Evolutionary conservation across 1,140 invertebrate genomes (phyloP).

Genomic region (Drosophila sp.): DNA sequence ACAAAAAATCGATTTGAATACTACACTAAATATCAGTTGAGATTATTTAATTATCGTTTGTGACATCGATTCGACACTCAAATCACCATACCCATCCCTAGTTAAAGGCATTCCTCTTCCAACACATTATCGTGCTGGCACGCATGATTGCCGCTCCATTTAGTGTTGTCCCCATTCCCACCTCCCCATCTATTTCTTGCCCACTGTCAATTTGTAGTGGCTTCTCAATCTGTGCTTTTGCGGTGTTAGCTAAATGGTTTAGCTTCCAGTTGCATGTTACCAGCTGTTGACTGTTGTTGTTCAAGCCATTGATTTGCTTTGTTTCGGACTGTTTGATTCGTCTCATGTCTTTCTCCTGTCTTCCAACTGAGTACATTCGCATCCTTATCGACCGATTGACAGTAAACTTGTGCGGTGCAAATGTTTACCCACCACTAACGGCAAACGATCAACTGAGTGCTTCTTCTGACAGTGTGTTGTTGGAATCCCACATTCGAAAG

Average conservation of each 20-base stretch:
- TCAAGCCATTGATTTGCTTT: slow-evolving; percentile 39
- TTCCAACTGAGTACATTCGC: slow-evolving; percentile 21
- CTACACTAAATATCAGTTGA: too few species aligned
- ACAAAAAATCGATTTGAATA: too few species aligned
- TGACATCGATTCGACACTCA: too few species aligned
- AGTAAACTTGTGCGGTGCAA: slow-evolving; percentile 6
- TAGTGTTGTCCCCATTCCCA: background rate
- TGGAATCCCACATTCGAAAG: background rate
- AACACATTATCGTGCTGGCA: slow-evolving; percentile 23
- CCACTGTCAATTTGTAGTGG: slow-evolving; percentile 1
- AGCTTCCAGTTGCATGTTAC: slow-evolving; percentile 16
- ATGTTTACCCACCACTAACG: slow-evolving; percentile 28
- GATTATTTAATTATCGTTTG: too few species aligned
- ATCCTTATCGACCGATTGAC: slow-evolving; percentile 34
- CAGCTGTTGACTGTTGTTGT: slow-evolving; percentile 22
- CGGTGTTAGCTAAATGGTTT: slow-evolving; percentile 33
- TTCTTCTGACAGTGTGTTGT: background rate
- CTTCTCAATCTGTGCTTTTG: slow-evolving; percentile 23
- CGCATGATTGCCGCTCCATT: slow-evolving; percentile 32
- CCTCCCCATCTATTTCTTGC: background rate
- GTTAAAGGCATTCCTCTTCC: background rate
- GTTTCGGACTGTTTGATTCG: slow-evolving; percentile 14
- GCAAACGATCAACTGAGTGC: background rate
- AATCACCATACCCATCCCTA: too few species aligned
- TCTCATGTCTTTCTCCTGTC: slow-evolving; percentile 6